Base-by-base conservation (phyloP, 2,888 invertebrate genomes). In the Microctonus hyperodae region DNA sequence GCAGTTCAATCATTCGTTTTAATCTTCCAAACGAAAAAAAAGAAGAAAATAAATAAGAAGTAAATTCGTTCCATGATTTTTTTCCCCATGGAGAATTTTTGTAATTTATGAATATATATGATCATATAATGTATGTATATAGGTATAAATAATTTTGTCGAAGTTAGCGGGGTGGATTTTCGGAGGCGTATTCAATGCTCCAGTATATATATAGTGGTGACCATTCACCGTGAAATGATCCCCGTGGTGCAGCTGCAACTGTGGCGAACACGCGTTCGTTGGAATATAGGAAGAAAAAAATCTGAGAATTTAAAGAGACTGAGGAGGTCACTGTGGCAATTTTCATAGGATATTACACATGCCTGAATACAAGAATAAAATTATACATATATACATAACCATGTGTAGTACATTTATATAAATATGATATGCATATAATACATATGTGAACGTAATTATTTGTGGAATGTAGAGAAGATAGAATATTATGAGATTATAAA, bases 221-320 rank as follows among this genome's bases (percentile, higher is more conserved):
- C 57, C 56, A 62, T 61, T 66, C 66, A 66, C 61, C 57, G 66
- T 66, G 61, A 66, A 66, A 66, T 66, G 66, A 66, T 59, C 53
- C 53, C 53, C 23, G 53, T 37, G 55, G 65, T 66, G 66, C 66
- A 66, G 65, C 65, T 65, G 66, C 37, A 59, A 48, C 40, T 53
- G 16, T 16, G 44, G 16, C 16, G 44, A 4, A 44, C 44, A 44
- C 44, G 44, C 44, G 44, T 16, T 7, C 55, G 53, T 60, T n/a
- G n/a, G n/a, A n/a, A 55, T 25, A 28, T 44, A 37, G 25, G 40
- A 53, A 13, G 25, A 11, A 44, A 60, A 65, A 65, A 65, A n/a
- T 65, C 59, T 23, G 33, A 60, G 31, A 16, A 48, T 65, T 65
- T 61, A 28, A 40, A 28, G 25, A 31, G 40, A 22, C 16, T 25